Percentiles rank a stretch among this genome's conserved stretches.
Evolutionary conservation across 2,797 vertebrate genomes (phyloP).

Genomic region (Australoheros facetus): DNA sequence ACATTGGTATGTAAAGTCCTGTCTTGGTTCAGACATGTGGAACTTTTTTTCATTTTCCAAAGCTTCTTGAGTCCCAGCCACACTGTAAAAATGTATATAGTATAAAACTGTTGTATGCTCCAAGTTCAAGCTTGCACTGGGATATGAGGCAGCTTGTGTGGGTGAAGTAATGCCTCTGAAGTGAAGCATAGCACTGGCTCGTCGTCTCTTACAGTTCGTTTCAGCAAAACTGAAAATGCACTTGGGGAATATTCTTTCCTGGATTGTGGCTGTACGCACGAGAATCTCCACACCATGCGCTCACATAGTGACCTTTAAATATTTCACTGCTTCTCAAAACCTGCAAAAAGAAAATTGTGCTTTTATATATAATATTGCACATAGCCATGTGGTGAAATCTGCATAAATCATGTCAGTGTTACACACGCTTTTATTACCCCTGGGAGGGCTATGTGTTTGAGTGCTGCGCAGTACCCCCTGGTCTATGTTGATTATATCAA

Average conservation of each 20-base stretch:
- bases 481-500: conserved; percentile 75
- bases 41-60: conserved; percentile 55
- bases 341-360: conserved; percentile 44
- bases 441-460: conserved; percentile 68
- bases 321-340: conserved; percentile 35
- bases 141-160: conserved; percentile 43
- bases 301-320: conserved; percentile 31
- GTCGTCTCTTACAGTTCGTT: conserved; percentile 23
- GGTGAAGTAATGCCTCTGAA: conserved; percentile 48
- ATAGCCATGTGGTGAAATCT: conserved; percentile 63
- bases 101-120: conserved; percentile 37
- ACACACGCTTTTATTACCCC: conserved; percentile 70
- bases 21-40: conserved; percentile 63
- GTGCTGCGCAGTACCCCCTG: conserved; percentile 56
- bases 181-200: conserved; percentile 33
- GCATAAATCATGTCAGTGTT: conserved; percentile 74
- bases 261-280: conserved; percentile 10
- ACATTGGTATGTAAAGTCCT: conserved; percentile 70
- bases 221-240: conserved; percentile 28
- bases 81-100: conserved; percentile 50
- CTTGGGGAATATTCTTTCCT: conserved; percentile 23
- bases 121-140: conserved; percentile 15
- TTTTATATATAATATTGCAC: conserved; percentile 59
- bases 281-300: conserved; percentile 8
- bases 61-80: conserved; percentile 38